Conservation (phyloP, 2,113 vertebrate species). For the Ranitomeya variabilis region DNA sequence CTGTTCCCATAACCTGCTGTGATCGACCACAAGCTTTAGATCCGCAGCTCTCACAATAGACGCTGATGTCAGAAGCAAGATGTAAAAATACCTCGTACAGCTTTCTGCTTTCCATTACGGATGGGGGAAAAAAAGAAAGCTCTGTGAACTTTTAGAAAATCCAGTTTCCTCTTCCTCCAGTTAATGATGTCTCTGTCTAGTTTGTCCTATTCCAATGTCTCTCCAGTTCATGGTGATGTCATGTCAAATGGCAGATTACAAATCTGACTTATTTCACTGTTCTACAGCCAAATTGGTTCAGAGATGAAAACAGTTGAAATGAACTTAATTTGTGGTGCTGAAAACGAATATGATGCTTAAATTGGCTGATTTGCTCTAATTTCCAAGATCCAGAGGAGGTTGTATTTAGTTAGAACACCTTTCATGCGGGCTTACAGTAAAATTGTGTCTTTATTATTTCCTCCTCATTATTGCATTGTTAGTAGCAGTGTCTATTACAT, state of each 20-base stretch:
- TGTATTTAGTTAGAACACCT: too few species aligned
- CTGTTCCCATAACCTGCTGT: slow-evolving; percentile 6
- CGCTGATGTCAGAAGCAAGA: slow-evolving; percentile 18
- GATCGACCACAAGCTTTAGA: not conserved
- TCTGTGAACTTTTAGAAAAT: not conserved
- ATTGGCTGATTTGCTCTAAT: too few species aligned
- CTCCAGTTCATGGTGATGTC: not conserved
- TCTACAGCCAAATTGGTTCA: too few species aligned
- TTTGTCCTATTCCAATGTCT: not conserved
- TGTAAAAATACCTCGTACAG: slow-evolving; percentile 28
- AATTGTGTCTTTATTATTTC: too few species aligned
- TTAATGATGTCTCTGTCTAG: too few species aligned
- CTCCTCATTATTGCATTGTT: too few species aligned
- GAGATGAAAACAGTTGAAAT: too few species aligned
- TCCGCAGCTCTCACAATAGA: slow-evolving; percentile 12
- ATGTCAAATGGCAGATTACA: not conserved
- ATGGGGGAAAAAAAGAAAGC: not conserved
- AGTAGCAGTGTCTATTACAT: too few species aligned
- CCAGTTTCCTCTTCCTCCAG: not conserved
- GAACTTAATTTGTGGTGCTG: too few species aligned
- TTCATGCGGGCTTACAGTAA: too few species aligned
- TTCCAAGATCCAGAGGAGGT: too few species aligned
- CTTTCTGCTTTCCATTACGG: not conserved
- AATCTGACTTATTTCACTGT: not conserved
- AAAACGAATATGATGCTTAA: too few species aligned